Evolutionary conservation across 1,140 invertebrate species (phyloP), one percentile per base, ranked within the genome.

Genomic region (Melipona quadrifasciata): DNA sequence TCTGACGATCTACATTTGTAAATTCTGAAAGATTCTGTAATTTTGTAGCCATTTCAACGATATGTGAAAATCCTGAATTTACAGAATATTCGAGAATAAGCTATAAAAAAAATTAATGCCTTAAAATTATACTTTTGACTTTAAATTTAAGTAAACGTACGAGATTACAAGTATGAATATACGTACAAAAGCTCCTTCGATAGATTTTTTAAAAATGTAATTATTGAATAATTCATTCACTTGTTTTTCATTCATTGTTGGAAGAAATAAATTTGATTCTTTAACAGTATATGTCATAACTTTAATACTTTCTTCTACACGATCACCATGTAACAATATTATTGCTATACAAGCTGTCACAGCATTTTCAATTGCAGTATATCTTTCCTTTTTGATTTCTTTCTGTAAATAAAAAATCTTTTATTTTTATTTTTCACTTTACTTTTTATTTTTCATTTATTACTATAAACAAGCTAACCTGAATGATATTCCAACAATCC

Each of bases 111-210:
- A 72, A 55, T 19, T 21, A 71, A 57, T 53, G 39, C 27, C 16
- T 80, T 67, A 57, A 16, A 34, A 76, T 55, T 53, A n/a, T 1
- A 16, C 17, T 58, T 16, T 19, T 24, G 17, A 24, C 53, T 71
- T 17, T 34, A 57, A 31, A 73, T 27, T 19, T 8, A 10, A 27
- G 82, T 55, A 73, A 65, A 72, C 70, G 39, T 27, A 21, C 51
- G 68, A 34, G 1, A 57, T 75, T 17, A 57, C 24, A 58, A n/a
- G 14, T 75, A 14, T 58, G 14, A 39, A 76, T 77, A 64, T 39
- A 89, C 87, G 90, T 84, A 95, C 94, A 21, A 94, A 39, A 79
- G 88, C 90, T 55, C 74, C 72, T 31, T 65, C 16, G 3, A 39
- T n/a, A 53, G 91, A 79, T 31, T 85, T 58, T 58, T 85, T 51